phyloP scores from a whole-genome alignment of 37 sponge, comb jelly and placozoan genomes.

The Lycopodina hypogea region DNA sequence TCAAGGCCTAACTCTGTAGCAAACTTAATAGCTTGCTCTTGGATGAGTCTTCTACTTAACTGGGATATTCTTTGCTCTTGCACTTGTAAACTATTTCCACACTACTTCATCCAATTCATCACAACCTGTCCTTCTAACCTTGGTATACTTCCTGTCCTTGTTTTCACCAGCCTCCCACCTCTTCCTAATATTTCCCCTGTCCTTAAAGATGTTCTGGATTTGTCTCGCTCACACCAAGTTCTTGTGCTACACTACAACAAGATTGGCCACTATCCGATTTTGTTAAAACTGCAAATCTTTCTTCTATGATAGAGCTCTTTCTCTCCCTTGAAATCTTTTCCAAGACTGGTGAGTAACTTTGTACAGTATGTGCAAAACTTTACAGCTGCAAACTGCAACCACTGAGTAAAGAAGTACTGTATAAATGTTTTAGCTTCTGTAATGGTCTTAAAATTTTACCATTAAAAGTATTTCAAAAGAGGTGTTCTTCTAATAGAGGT shows the following conservation, averaged over 20 bases:
- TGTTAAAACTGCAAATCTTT: constrained; percentile 11
- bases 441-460: no score
- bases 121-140: constrained; percentile 17
- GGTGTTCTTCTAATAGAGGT: no score
- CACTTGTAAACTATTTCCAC: no score
- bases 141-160: constrained; percentile 26
- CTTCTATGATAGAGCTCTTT: constrained; percentile 7
- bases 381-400: no score
- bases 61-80: constrained; percentile 21
- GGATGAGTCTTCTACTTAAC: not conserved
- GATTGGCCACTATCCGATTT: not conserved
- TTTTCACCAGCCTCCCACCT: constrained; percentile 5
- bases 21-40: constrained; percentile 2
- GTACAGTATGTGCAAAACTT: no score
- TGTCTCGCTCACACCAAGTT: constrained; percentile 12
- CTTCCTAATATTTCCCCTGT: not conserved
- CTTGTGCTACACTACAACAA: not conserved
- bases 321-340: constrained; percentile 14
- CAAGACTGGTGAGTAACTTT: no score
- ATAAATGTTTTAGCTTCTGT: no score
- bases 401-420: no score
- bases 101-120: constrained; percentile 20
- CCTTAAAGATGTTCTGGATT: not conserved
- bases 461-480: no score
- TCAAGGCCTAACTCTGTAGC: constrained; percentile 1